A percentile compares a stretch with the other conserved stretches of the same genome.
Evolutionary conservation across 2,113 vertebrate species (phyloP).

Genomic region (Nanorana parkeri): DNA sequence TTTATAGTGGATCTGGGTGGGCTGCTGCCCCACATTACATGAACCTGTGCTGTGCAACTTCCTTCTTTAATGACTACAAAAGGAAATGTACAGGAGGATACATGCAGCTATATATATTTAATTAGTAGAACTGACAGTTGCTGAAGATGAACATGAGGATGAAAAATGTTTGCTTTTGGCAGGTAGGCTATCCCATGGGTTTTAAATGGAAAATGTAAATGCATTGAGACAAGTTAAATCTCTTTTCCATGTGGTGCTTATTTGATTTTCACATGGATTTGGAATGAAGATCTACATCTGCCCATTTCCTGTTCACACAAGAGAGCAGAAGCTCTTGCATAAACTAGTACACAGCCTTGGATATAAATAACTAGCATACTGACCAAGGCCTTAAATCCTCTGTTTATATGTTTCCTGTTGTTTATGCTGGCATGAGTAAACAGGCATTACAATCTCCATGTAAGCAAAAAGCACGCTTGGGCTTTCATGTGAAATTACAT

Average conservation of each 20-base stretch:
- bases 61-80: no score
- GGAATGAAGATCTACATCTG: neutral
- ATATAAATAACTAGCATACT: conserved; percentile 24
- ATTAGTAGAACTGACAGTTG: no score
- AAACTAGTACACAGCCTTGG: conserved; percentile 11
- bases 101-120: no score
- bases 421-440: neutral
- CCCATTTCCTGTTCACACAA: conserved; percentile 39
- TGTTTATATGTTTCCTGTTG: conserved; percentile 16
- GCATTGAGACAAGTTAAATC: neutral
- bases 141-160: no score
- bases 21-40: no score
- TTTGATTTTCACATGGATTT: conserved; percentile 29
- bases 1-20: no score
- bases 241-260: neutral
- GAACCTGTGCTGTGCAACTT: no score
- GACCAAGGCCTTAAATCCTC: conserved; percentile 7
- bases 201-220: no score
- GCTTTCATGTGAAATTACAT: neutral
- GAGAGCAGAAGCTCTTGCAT: neutral
- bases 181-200: no score
- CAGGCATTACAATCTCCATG: conserved; percentile 1
- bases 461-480: neutral
- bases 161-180: no score
- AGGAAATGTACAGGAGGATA: no score